Evolutionary conservation across 2,797 vertebrate species (phyloP).

Genomic region (Periophthalmus magnuspinnatus): DNA sequence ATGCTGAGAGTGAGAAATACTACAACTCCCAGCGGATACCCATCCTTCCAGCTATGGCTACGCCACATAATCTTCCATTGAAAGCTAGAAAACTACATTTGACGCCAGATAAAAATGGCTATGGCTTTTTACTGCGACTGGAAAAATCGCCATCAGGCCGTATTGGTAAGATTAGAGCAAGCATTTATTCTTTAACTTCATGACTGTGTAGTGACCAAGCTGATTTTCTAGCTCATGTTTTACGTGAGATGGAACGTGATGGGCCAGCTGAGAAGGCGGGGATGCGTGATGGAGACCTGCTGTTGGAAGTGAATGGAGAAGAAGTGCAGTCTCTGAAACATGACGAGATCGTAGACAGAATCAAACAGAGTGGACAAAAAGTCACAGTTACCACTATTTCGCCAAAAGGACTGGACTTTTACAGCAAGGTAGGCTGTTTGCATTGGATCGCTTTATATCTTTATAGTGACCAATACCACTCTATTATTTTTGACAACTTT

Average conservation of each 20-base stretch:
- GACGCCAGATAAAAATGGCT: conserved; percentile 76
- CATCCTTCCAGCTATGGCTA: conserved; percentile 81
- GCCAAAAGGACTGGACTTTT: conserved; percentile 81
- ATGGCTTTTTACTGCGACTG: conserved; percentile 87
- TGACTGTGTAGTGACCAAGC: not conserved
- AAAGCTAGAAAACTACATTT: conserved; percentile 79
- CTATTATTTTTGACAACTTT: no score
- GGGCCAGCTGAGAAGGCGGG: conserved; percentile 85
- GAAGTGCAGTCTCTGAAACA: conserved; percentile 82
- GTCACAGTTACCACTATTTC: conserved; percentile 83
- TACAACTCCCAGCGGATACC: conserved; percentile 76
- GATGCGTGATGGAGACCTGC: conserved; percentile 86
- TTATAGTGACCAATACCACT: no score
- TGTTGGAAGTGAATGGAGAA: conserved; percentile 90
- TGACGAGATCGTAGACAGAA: conserved; percentile 81
- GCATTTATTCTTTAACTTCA: not conserved
- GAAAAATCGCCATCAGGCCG: conserved; percentile 74
- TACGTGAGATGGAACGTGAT: conserved; percentile 80
- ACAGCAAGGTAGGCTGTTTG: conserved; percentile 76
- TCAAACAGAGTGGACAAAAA: conserved; percentile 74
- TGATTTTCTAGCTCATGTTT: conserved; percentile 79
- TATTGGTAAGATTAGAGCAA: conserved; percentile 71
- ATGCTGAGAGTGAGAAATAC: conserved; percentile 81
- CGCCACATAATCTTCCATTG: conserved; percentile 82
- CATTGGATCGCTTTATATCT: not conserved